Evolutionary conservation across 2,797 vertebrate genomes (phyloP), one percentile per base, ranked within the genome.

Genomic region (Pipistrellus pipistrellus): DNA sequence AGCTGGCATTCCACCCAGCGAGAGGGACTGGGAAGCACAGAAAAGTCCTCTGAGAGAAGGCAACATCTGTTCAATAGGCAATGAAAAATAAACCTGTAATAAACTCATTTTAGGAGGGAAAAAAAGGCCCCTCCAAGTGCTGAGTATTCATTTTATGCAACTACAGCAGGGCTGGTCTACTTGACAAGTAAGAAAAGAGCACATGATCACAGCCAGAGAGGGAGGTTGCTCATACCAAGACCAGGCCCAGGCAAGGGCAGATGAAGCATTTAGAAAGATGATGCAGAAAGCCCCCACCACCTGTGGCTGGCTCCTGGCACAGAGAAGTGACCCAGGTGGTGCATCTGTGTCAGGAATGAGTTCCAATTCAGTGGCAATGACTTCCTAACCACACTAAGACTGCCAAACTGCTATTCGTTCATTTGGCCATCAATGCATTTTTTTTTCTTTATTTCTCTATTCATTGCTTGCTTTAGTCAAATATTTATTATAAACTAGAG

Each of bases 61-160:
- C 77, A 98, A 98, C 98, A 98, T 98, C 97, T 98, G 98, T 94
- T 97, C 96, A 96, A 97, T 97, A 98, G 96, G 96, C 97, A 93
- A 92, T 96, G 97, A 97, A 98, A 98, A 98, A 98, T 97, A 98
- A 98, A 97, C 97, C 93, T 76, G 48, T 97, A 98, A 98, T 97
- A 98, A 98, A 97, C 97, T 98, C 93, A 97, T 98, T 98, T 97
- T 95, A 98, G 95, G 88, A 96, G 51, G 96, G 97, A 96, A 97
- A 97, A 96, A 86, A 96, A 76, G 83, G 83, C 96, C 97, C 95
- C 95, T 97, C 92, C 72, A 98, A 98, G 95, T 97, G 95, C 96
- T 97, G 97, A 97, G 98, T 97, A 97, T 96, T 98, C 96, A 95
- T 97, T 97, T 98, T 97, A 97, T 91, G 77, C 88, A 97, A 98